These are phyloP conservation scores for Meandrusa payeni DNA, from an alignment of 2,888 invertebrate genomes.

Conservation along the genomic window DNA sequence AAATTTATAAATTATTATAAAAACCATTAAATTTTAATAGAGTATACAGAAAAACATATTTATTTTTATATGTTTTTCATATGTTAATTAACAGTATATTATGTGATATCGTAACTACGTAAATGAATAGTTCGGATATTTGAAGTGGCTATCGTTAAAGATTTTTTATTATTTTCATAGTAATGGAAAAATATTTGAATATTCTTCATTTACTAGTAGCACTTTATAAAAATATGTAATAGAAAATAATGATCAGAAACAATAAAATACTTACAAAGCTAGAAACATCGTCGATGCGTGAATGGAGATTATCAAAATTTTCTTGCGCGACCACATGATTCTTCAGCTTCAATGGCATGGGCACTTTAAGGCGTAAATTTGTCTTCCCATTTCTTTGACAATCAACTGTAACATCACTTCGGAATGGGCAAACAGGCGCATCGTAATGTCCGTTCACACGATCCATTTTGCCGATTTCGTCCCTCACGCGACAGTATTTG, in stretches of 20 bases:
- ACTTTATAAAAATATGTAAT: too few relatives aligned
- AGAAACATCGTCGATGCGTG: slow-evolving; percentile 50
- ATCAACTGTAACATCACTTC: slow-evolving; percentile 46
- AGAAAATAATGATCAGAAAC: neutral
- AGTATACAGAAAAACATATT: too few relatives aligned
- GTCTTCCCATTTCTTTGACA: slow-evolving; percentile 48
- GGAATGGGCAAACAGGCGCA: slow-evolving; percentile 50
- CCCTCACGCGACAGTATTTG: slow-evolving; percentile 13
- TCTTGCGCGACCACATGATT: slow-evolving; percentile 53
- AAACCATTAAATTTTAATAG: too few relatives aligned
- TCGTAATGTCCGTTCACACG: slow-evolving; percentile 43
- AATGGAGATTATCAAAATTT: slow-evolving; percentile 57
- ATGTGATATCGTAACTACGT: too few relatives aligned
- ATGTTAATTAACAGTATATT: too few relatives aligned
- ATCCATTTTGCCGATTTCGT: slow-evolving; percentile 21
- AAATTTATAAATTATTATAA: too few relatives aligned
- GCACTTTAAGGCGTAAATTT: slow-evolving; percentile 59
- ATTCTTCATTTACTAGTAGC: too few relatives aligned
- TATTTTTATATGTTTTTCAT: too few relatives aligned
- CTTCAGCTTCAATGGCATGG: slow-evolving; percentile 60
- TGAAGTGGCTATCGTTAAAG: too few relatives aligned
- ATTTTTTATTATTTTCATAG: too few relatives aligned
- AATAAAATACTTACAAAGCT: slow-evolving; percentile 50
- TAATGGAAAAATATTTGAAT: too few relatives aligned
- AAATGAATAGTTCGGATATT: too few relatives aligned